Evolutionary conservation across 1,140 invertebrate genomes (phyloP).

Genomic region (Trachelipus rathkii): DNA sequence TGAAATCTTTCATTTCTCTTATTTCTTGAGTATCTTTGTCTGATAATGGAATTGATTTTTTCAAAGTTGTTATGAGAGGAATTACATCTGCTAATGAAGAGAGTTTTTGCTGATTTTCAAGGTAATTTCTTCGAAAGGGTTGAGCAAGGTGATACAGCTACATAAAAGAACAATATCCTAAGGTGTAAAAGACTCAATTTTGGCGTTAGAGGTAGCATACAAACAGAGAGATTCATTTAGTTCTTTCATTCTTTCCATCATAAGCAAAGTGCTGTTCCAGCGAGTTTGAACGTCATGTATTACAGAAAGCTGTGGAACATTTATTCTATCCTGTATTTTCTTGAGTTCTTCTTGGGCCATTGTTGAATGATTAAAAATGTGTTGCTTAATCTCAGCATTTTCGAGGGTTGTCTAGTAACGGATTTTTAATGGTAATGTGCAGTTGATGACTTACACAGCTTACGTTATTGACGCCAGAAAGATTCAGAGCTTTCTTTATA

Average conservation of each 20-base stretch:
- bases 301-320: slow-evolving; percentile 18
- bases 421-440: slow-evolving; percentile 12
- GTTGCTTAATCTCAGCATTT: slow-evolving; percentile 17
- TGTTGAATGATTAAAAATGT: slow-evolving; percentile 29
- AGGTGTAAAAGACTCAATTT: slow-evolving; percentile 16
- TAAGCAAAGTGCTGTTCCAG: slow-evolving; percentile 25
- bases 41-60: no score
- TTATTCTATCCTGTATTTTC: slow-evolving; percentile 17
- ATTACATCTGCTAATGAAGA: no score
- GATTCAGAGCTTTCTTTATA: slow-evolving; percentile 22
- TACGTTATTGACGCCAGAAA: slow-evolving; percentile 18
- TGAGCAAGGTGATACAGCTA: no score
- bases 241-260: slow-evolving; percentile 25
- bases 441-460: slow-evolving; percentile 22
- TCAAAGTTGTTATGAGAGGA: no score
- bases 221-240: slow-evolving; percentile 26
- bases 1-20: no score
- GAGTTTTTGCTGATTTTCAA: no score
- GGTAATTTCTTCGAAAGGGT: no score
- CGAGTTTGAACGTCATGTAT: slow-evolving; percentile 17
- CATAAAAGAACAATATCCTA: background rate
- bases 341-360: slow-evolving; percentile 26
- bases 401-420: background rate
- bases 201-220: slow-evolving; percentile 16
- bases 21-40: no score